Evolutionary conservation across 2,797 vertebrate genomes (phyloP), one percentile per base, ranked within the genome.

Genomic region (Alectoris magna): DNA sequence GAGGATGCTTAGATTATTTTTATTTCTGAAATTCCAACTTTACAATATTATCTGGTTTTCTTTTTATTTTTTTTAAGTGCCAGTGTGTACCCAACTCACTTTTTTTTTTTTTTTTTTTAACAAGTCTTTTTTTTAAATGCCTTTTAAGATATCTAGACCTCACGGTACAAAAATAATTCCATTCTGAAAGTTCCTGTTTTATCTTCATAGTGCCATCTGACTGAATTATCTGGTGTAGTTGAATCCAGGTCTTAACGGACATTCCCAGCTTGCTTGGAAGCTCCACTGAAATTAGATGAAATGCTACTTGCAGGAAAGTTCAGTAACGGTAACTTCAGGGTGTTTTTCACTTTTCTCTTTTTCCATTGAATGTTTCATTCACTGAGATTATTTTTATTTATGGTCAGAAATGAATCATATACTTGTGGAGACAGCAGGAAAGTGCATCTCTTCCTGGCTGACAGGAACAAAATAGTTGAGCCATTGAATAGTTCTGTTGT

Each of bases 141-240:
- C 14, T 64, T 6, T 53, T 73, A 17, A 76, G 87, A 58, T 81
- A 44, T 21, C 17, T 90, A 69, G 27, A 24, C 17, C 64, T 76
- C 21, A 10, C 14, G 1, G 79, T 60, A 58, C 48, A 93, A 36
- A 84, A 60, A 9, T 88, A 44, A 67, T 89, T 90, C 59, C 80
- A 6, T 51, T 53, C 17, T 23, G 56, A 7, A 75, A 73, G 36
- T 73, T 79, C 26, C 3, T 8, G 7, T 76, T 88, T 88, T 16
- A 64, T 90, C 62, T 83, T 24, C 44, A 26, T 79, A 68, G 64
- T 94, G 56, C 56, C 34, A 38, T 88, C 62, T 88, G 71, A 95
- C 59, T 63, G 77, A 90, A 67, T 58, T 76, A 5, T 70, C 14
- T 6, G 3, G 88, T 73, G 44, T 0, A 69, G 17, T 36, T 53